Evolutionary conservation across 2,797 vertebrate species (phyloP), one percentile per base, ranked within the genome.

Genomic region (Apodemus agrarius): DNA sequence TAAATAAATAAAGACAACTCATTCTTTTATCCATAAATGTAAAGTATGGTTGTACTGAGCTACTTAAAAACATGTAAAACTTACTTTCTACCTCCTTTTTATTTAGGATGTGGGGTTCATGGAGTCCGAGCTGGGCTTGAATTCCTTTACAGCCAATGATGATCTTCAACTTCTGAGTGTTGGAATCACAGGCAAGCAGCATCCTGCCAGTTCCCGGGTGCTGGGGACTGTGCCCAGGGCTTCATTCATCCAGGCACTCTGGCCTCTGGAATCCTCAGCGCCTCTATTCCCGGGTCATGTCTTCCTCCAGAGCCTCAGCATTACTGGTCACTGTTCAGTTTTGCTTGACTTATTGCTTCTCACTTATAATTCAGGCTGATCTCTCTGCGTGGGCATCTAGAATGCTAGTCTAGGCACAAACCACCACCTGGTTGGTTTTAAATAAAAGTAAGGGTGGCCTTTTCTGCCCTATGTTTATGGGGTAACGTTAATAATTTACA

Each of bases 11-110:
- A 91, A 91, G 59, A 46, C 6, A 85, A 21, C 67, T 43, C 9
- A 52, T 31, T 82, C 90, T 82, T 79, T 79, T 86, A 65, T 29
- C 43, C 46, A 67, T 34, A 92, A 34, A 37, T 59, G 49, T 63
- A 74, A 74, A 75, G 21, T 49, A 61, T 52, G 34, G 69, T 37
- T 43, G 84, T 69, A 80, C 0, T 29, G 2, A 78, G 65, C 17
- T 81, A 74, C 31, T 72, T 78, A 31, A n/a, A 95, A 95, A 91
- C 54, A 65, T 54, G 90, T 40, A 74, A 89, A 95, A 88, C 14
- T 21, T 59, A 78, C 43, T 26, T 59, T 93, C 19, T 82, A 24
- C 3, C 40, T 46, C 4, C 3, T 63, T 91, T 81, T 88, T 90
- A 16, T 43, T 75, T 14, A 37, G 52, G 12, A 43, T 24, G 31